A percentile compares a stretch with the other conserved stretches of the same genome.
Evolutionary conservation across 53 echinoderm and acorn worm species (phyloP).

Genomic region (Astropecten irregularis): DNA sequence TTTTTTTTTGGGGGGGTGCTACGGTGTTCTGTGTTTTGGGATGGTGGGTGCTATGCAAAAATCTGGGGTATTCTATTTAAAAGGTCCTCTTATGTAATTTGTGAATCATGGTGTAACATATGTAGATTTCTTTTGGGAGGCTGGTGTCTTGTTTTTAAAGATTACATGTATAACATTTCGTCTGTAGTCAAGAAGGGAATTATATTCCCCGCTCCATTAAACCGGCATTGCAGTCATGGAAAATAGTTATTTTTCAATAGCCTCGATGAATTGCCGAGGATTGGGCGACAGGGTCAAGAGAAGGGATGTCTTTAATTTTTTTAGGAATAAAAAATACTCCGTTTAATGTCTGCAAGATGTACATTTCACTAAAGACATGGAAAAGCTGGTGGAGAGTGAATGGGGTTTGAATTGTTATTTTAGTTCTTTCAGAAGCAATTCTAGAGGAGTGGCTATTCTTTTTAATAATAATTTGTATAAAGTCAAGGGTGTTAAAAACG

Average conservation of each 20-base stretch:
- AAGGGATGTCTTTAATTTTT: slow-evolving; percentile 8
- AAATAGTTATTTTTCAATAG: slow-evolving; percentile 5
- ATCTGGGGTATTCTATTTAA: too few relatives aligned
- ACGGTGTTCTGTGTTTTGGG: too few relatives aligned
- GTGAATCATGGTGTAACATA: too few relatives aligned
- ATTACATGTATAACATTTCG: too few relatives aligned
- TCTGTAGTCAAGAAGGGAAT: too few relatives aligned
- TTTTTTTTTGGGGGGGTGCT: too few relatives aligned
- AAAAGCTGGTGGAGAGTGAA: not conserved
- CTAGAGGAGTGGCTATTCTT: slow-evolving; percentile 33
- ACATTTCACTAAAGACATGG: slow-evolving; percentile 1
- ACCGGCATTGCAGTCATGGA: too few relatives aligned
- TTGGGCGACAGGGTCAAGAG: not conserved
- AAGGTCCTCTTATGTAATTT: too few relatives aligned
- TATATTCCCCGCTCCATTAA: too few relatives aligned
- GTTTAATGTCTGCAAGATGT: slow-evolving; percentile 48
- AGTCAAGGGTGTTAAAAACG: slow-evolving; percentile 1
- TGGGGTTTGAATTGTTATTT: slow-evolving; percentile 16
- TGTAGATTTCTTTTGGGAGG: too few relatives aligned
- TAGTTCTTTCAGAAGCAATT: slow-evolving; percentile 2
- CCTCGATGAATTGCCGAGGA: slow-evolving; percentile 47
- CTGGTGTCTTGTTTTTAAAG: too few relatives aligned
- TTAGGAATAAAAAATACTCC: not conserved
- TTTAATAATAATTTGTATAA: slow-evolving; percentile 44
- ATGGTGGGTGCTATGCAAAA: too few relatives aligned